Base-by-base conservation (phyloP, 2,888 invertebrate species). In the Drosophila atripex region DNA sequence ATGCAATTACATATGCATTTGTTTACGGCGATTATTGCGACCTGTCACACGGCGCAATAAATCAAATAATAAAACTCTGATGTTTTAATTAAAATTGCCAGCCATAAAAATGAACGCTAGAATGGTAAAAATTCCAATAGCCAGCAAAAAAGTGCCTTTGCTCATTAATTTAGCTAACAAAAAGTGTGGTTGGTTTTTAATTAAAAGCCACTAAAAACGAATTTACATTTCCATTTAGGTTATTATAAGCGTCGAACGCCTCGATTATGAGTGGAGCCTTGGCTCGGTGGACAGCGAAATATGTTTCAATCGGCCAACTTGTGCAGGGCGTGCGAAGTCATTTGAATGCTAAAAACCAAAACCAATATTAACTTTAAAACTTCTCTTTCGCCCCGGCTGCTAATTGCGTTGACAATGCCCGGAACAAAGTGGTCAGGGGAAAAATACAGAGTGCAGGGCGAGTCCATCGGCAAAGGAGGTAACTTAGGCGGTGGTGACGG, bases 381-480 rank as follows among this genome's bases (percentile, higher is more conserved):
- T 86, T 76, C 54, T 23, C 51, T 65, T 47, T 54, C 53, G 39
- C 18, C 52, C 38, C n/a, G 38, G 21, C 65, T 64, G 70, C 79
- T 87, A 87, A 87, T 82, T 85, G 85, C 87, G 77, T 66, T 63
- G 76, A 80, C 79, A 85, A 79, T 86, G 71, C 58, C 65, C 69
- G 59, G 55, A 53, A 71, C 55, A 72, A 55, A 58, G 52, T 50
- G 64, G 58, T 64, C 72, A 57, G 47, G 63, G 72, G 71, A 82
- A 54, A 54, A 52, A 52, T 43, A 56, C 45, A 52, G 41, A 14
- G 38, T n/a, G 51, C 23, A 21, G 11, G n/a, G 23, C 25, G 51
- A 32, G 43, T 43, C 9, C 18, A 50, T 16, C 49, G 32, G 38
- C 35, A 35, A 35, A n/a, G n/a, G 35, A 35, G 35, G 35, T 35